Percentiles rank a stretch among this genome's conserved stretches.
These are phyloP conservation scores for Amphimedon queenslandica DNA, from an alignment of 37 sponge, comb jelly and placozoan species.

Conservation along the genomic window DNA sequence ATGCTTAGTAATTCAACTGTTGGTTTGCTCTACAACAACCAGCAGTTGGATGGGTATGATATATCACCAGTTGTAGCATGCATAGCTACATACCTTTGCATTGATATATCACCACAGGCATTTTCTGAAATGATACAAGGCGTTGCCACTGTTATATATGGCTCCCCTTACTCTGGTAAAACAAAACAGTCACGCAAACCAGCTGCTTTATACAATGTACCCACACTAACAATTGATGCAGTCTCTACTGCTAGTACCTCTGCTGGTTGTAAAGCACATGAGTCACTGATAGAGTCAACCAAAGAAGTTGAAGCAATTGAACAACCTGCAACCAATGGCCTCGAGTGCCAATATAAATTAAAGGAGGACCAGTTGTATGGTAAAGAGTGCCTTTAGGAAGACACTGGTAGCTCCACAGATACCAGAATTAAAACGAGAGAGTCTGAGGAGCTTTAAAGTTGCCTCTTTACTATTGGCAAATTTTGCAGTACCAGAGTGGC, in stretches of 20 bases:
- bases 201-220: slow-evolving; percentile 61
- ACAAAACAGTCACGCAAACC: slow-evolving; percentile 71
- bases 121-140: slow-evolving; percentile 67
- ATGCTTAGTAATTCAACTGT: slow-evolving; percentile 18
- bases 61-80: slow-evolving; percentile 75
- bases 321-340: not conserved
- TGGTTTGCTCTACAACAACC: not conserved
- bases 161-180: slow-evolving; percentile 74
- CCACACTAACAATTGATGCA: slow-evolving; percentile 65
- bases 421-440: slow-evolving; percentile 18
- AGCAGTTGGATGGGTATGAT: slow-evolving; percentile 50
- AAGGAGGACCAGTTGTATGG: slow-evolving; percentile 12
- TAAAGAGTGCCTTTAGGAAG: not conserved
- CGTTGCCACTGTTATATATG: slow-evolving; percentile 70
- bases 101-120: slow-evolving; percentile 82
- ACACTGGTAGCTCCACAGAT: not conserved
- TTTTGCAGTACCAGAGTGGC: slow-evolving; percentile 56
- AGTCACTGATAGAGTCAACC: slow-evolving; percentile 58
- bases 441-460: slow-evolving; percentile 31
- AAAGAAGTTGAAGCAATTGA: not conserved
- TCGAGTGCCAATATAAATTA: slow-evolving; percentile 25
- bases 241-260: slow-evolving; percentile 60
- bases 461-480: slow-evolving; percentile 26
- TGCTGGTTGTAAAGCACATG: slow-evolving; percentile 74
- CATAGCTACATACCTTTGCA: slow-evolving; percentile 87